phyloP scores from a whole-genome alignment of 2,113 vertebrate genomes.

The Panthera leo region DNA sequence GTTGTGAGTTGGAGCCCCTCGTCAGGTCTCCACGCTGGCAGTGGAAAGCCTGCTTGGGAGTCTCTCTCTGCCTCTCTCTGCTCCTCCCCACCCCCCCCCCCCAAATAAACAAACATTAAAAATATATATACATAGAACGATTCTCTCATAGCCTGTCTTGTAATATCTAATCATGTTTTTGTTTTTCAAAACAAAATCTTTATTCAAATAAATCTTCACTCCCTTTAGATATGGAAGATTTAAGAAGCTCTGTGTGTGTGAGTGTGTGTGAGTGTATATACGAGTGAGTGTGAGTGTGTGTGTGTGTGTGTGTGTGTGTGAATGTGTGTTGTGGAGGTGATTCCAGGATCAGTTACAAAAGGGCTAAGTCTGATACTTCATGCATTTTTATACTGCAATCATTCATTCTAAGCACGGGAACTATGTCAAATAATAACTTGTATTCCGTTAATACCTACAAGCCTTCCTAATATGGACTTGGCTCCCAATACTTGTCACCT shows the following conservation, averaged over 20 bases:
- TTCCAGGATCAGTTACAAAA: background rate
- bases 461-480: conserved; percentile 12
- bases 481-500: background rate
- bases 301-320: background rate
- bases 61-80: too few species aligned
- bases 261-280: background rate
- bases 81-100: too few species aligned
- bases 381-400: background rate
- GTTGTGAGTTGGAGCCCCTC: too few species aligned
- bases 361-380: background rate
- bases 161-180: background rate
- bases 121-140: background rate
- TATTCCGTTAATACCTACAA: background rate
- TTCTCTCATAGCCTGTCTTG: background rate
- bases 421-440: background rate
- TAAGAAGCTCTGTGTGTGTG: background rate
- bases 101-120: too few species aligned
- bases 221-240: background rate
- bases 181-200: conserved; percentile 11
- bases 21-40: too few species aligned
- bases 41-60: too few species aligned
- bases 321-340: background rate
- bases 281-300: too few species aligned
- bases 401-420: background rate
- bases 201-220: background rate